Conservation (phyloP, 30 jellyfish, hydroid and myxozoan genomes). For the Chrysaora quinquecirrha region DNA sequence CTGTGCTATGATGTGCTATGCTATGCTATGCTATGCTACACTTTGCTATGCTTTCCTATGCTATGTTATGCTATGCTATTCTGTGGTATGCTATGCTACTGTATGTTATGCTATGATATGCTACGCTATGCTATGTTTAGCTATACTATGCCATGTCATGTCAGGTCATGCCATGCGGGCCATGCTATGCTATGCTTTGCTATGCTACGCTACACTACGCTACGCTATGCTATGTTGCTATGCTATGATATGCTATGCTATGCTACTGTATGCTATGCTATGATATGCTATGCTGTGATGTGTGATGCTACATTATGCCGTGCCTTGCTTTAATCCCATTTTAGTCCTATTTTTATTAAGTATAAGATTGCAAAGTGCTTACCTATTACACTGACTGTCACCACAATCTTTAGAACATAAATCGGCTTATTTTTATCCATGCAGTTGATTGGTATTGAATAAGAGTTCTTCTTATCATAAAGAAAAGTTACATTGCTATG, state of each 20-base stretch:
- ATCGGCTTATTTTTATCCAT: constrained; percentile 40
- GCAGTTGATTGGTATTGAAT: constrained; percentile 57
- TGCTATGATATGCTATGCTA: too few species aligned
- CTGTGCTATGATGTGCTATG: too few species aligned
- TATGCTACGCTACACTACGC: too few species aligned
- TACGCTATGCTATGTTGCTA: too few species aligned
- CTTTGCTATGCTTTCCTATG: constrained; percentile 26
- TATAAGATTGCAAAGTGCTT: too few species aligned
- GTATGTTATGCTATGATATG: constrained; percentile 30
- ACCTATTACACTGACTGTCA: constrained; percentile 32
- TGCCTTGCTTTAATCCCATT: too few species aligned
- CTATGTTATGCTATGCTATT: constrained; percentile 14
- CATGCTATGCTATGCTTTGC: constrained; percentile 12
- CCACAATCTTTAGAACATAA: constrained; percentile 13
- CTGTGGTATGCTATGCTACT: constrained; percentile 18
- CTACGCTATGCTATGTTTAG: constrained; percentile 30
- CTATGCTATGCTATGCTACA: constrained; percentile 15
- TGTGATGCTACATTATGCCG: too few species aligned
- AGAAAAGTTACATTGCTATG: constrained; percentile 44
- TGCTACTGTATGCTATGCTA: too few species aligned
- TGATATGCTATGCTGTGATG: too few species aligned
- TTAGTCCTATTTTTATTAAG: too few species aligned
- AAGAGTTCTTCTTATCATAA: constrained; percentile 12
- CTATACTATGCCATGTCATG: constrained; percentile 13
- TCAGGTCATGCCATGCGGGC: not conserved